A percentile compares a stretch with the other conserved stretches of the same genome.
Conservation (phyloP, 1,140 invertebrate species). For the Whitmania pigra region DNA sequence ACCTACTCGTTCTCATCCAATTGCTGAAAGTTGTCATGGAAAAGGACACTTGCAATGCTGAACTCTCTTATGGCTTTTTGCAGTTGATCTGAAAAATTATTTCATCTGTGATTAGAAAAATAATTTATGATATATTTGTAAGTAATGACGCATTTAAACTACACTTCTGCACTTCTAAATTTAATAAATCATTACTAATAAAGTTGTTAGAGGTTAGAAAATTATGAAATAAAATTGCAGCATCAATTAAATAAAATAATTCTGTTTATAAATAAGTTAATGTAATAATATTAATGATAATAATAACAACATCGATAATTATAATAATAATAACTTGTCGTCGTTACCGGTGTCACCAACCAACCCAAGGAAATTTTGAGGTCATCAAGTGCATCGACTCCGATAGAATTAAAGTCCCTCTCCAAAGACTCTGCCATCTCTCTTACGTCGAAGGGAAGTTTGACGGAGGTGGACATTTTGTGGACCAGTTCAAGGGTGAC, state of each 20-base stretch:
- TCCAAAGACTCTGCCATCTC: constrained; percentile 24
- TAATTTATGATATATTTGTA: neutral
- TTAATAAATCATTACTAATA: too few relatives aligned
- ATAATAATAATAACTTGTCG: too few relatives aligned
- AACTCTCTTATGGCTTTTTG: constrained; percentile 17
- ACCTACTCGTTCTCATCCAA: constrained; percentile 13
- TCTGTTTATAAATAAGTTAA: too few relatives aligned
- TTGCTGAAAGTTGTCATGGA: constrained; percentile 16
- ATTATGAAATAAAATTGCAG: too few relatives aligned
- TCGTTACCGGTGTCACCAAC: neutral
- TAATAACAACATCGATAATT: too few relatives aligned
- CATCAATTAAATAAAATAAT: too few relatives aligned
- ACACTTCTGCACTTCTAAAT: too few relatives aligned
- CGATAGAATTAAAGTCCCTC: constrained; percentile 19
- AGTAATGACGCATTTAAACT: too few relatives aligned
- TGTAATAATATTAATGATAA: too few relatives aligned
- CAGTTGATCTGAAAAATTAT: constrained; percentile 15
- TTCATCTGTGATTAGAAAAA: neutral
- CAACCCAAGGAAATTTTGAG: constrained; percentile 5
- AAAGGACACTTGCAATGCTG: constrained; percentile 9
- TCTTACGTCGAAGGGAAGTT: constrained; percentile 18
- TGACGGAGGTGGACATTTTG: constrained; percentile 1
- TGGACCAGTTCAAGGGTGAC: constrained; percentile 18
- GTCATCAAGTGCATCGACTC: constrained; percentile 8
- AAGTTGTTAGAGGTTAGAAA: too few relatives aligned